These are phyloP conservation scores for Lanius ludovicianus DNA, from an alignment of 2,113 vertebrate species.

Conservation along the genomic window DNA sequence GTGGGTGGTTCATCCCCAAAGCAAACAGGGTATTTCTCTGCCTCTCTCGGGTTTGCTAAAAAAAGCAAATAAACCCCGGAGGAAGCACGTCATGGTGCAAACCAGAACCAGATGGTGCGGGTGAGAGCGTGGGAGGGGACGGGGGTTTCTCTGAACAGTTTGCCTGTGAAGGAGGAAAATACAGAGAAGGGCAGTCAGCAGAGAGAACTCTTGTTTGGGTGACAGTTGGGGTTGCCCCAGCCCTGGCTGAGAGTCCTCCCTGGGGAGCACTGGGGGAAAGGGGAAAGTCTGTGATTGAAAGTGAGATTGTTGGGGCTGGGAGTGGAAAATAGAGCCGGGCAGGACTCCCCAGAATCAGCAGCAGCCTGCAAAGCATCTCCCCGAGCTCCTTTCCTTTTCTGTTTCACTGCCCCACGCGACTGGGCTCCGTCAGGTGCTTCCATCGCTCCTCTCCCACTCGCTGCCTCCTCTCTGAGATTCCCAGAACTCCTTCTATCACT, in stretches of 20 bases:
- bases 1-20: background rate
- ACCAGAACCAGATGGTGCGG: slow-evolving; percentile 82
- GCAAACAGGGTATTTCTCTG: slow-evolving; percentile 36
- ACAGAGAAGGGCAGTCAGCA: background rate
- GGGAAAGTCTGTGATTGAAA: slow-evolving; percentile 37
- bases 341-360: background rate
- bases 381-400: background rate
- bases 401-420: background rate
- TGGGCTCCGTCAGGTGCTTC: background rate
- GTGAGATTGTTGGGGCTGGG: background rate
- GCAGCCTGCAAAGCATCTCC: background rate
- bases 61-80: slow-evolving; percentile 59
- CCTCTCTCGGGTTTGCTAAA: slow-evolving; percentile 11
- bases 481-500: background rate
- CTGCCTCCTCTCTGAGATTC: background rate
- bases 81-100: slow-evolving; percentile 85
- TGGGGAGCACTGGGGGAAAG: background rate
- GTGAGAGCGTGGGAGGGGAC: slow-evolving; percentile 50
- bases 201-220: background rate
- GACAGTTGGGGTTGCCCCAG: background rate
- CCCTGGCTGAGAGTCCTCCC: background rate
- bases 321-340: background rate
- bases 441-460: background rate
- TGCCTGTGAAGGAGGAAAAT: slow-evolving; percentile 69
- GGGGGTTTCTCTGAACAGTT: slow-evolving; percentile 79